A percentile compares a stretch with the other conserved stretches of the same genome.
Evolutionary conservation across 2,888 invertebrate genomes (phyloP).

Genomic region (Tolmerus cingulatus): DNA sequence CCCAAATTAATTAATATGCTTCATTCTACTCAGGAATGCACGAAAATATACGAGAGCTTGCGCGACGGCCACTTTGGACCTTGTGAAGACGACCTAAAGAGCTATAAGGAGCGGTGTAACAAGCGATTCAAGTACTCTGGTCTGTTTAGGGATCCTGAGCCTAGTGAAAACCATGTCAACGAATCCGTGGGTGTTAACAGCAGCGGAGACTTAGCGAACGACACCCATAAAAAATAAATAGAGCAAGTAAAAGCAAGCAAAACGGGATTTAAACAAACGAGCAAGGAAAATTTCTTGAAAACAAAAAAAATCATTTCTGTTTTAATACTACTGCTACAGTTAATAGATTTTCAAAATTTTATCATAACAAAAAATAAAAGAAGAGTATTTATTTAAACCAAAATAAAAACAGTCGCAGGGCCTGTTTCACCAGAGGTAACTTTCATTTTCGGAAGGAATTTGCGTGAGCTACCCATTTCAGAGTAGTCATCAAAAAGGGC

Average conservation of each 20-base stretch:
- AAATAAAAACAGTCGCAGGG: background rate
- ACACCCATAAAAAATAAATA: conserved; percentile 8
- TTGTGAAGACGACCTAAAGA: conserved; percentile 73
- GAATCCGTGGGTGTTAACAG: background rate
- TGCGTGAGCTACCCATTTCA: background rate
- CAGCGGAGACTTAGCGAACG: conserved; percentile 7
- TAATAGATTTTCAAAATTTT: conserved; percentile 35
- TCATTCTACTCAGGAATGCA: conserved; percentile 76
- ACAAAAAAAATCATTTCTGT: background rate
- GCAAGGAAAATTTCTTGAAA: background rate
- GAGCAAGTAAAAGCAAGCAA: background rate
- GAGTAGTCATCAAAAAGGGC: background rate
- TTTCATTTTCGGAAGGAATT: background rate
- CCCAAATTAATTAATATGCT: conserved; percentile 50
- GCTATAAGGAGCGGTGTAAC: conserved; percentile 77
- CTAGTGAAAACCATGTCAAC: conserved; percentile 51
- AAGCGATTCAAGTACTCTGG: conserved; percentile 80
- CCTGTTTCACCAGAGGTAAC: background rate
- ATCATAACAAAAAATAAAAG: background rate
- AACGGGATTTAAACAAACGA: background rate
- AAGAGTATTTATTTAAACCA: conserved; percentile 31
- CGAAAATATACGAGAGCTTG: conserved; percentile 79
- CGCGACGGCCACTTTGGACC: conserved; percentile 82
- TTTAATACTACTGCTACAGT: conserved; percentile 10
- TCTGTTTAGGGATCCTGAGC: conserved; percentile 69